Evolutionary conservation across 1,140 invertebrate genomes (phyloP).

Genomic region (Formica selysi): DNA sequence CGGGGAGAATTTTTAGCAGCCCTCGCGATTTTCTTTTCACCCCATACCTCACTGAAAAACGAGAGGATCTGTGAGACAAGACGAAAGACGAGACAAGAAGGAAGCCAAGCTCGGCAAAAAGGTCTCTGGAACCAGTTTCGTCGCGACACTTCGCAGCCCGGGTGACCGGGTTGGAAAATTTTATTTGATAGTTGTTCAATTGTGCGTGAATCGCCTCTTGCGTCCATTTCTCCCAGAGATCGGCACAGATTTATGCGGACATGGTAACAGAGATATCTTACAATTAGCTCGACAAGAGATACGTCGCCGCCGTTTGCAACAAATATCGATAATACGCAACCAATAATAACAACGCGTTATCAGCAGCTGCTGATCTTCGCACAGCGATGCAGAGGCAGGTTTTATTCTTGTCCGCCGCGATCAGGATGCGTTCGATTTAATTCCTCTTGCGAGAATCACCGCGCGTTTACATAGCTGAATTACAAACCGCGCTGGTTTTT

Average conservation of each 20-base stretch:
- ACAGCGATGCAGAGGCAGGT: background rate
- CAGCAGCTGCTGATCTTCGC: slow-evolving; percentile 4
- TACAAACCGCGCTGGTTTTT: slow-evolving; percentile 10
- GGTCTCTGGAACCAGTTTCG: slow-evolving; percentile 71
- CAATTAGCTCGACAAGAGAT: background rate
- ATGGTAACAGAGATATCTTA: slow-evolving; percentile 25
- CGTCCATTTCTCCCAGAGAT: background rate
- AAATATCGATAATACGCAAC: slow-evolving; percentile 8
- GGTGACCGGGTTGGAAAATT: slow-evolving; percentile 44
- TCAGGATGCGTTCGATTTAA: background rate
- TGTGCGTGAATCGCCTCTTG: slow-evolving; percentile 16
- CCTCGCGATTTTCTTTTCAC: slow-evolving; percentile 27
- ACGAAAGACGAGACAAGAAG: slow-evolving; percentile 42
- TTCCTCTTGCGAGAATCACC: background rate
- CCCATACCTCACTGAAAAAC: background rate
- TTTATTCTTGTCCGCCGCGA: background rate
- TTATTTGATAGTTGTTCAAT: slow-evolving; percentile 69
- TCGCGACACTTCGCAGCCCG: slow-evolving; percentile 35
- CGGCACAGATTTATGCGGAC: slow-evolving; percentile 32
- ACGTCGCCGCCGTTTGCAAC: background rate
- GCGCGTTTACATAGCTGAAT: slow-evolving; percentile 2
- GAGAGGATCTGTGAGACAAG: background rate
- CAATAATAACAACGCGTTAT: slow-evolving; percentile 16
- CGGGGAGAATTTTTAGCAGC: background rate
- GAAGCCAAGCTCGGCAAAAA: slow-evolving; percentile 54